Base-by-base conservation (phyloP, 2,113 vertebrate species). In the Talpa occidentalis region DNA sequence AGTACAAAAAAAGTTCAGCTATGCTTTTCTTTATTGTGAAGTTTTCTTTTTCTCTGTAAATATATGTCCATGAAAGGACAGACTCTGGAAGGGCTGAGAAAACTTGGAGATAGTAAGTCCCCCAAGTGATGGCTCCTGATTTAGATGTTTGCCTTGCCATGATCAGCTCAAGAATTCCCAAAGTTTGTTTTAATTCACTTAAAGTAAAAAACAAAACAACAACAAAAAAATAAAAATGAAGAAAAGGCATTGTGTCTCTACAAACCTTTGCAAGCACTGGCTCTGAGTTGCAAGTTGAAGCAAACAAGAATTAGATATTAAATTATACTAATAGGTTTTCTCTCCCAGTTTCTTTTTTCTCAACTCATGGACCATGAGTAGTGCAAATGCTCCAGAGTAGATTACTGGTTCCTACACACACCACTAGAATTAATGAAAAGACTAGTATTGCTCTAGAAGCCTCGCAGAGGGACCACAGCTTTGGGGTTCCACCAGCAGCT, bases 151-250 rank as follows among this genome's bases (percentile, higher is more conserved):
- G 17, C 59, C 60, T 59, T 86, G 24, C 52, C 47, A 0, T 79
- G 44, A 56, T 47, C 42, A 66, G n/a, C 11, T 83, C n/a, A 80
- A 70, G n/a, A 93, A 90, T 84, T 91, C 84, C 76, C 81, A 82
- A 93, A 88, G 49, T 66, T 62, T n/a, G 16, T 49, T 86, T 70
- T 69, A 69, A 82, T 49, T 92, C 22, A 94, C 6, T 84, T 87
- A 74, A 80, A 89, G 74, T 78, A 87, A 32, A 54, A 21, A 49
- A 84, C 69, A 15, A 49, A 15, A 9, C 54, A 26, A 82, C 9
- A n/a, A 73, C 2, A 22, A 73, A 69, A 49, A 49, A 49, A 62
- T 37, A 73, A n/a, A n/a, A n/a, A 62, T 40, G 17, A 74, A 22
- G 70, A 62, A 86, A 69, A 85, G 32, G 12, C n/a, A 59, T 49